A percentile compares a stretch with the other conserved stretches of the same genome.
Evolutionary conservation across 2,113 vertebrate species (phyloP).

Genomic region (Ramphastos sulfuratus): DNA sequence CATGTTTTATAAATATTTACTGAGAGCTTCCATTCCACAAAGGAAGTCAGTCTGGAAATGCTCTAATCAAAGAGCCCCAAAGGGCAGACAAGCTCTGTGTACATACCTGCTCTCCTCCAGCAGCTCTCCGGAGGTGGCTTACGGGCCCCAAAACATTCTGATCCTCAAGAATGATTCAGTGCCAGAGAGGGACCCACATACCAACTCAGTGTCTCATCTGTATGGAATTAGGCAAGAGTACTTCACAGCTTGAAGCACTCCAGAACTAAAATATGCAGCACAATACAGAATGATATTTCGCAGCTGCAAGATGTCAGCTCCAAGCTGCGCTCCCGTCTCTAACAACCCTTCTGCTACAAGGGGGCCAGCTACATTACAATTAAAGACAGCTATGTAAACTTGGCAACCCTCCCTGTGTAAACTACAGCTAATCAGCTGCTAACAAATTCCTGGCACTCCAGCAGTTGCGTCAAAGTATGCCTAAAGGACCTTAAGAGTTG

Average conservation of each 20-base stretch:
- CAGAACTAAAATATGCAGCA: slow-evolving; percentile 14
- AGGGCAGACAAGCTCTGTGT: neutral
- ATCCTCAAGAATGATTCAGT: neutral
- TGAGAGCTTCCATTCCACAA: neutral
- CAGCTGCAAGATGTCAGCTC: slow-evolving; percentile 51
- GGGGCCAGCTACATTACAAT: slow-evolving; percentile 42
- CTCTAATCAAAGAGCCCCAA: neutral
- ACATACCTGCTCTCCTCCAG: neutral
- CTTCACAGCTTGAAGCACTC: slow-evolving; percentile 4
- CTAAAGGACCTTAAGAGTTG: neutral
- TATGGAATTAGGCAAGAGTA: slow-evolving; percentile 2
- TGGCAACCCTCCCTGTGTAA: slow-evolving; percentile 48
- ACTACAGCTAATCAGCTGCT: slow-evolving; percentile 61
- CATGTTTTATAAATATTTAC: slow-evolving; percentile 21
- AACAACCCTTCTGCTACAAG: slow-evolving; percentile 26
- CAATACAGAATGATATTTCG: neutral
- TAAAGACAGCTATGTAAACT: slow-evolving; percentile 72
- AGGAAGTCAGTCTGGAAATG: neutral
- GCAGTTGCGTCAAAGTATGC: slow-evolving; percentile 48
- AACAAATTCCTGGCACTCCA: slow-evolving; percentile 61
- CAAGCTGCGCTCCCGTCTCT: neutral
- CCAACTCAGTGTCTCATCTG: slow-evolving; percentile 2
- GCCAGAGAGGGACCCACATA: neutral
- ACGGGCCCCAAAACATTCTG: neutral
- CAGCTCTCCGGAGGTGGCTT: neutral